Evolutionary conservation across 1,140 invertebrate species (phyloP).

Genomic region (Neodiprion fabricii): DNA sequence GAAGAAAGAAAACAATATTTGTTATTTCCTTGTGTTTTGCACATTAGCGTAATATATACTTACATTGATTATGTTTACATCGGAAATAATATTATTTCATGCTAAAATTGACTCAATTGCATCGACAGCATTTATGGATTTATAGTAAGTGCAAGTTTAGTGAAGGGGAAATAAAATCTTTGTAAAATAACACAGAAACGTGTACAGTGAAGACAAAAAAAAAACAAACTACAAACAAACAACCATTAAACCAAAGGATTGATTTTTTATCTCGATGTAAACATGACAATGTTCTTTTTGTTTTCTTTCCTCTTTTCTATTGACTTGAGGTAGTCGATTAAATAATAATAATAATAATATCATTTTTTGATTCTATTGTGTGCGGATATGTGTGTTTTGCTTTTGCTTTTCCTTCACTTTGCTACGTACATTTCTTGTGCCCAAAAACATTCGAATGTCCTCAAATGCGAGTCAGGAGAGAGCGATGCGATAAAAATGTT

Average conservation of each 20-base stretch:
- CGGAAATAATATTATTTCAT: constrained; percentile 23
- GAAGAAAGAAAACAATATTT: no score
- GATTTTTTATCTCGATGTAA: constrained; percentile 39
- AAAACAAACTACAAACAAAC: no score
- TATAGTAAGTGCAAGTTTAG: no score
- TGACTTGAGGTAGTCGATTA: constrained; percentile 59
- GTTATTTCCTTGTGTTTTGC: constrained; percentile 30
- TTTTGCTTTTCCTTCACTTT: constrained; percentile 22
- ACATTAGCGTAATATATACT: constrained; percentile 32
- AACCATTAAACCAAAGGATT: constrained; percentile 21
- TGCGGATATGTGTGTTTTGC: constrained; percentile 51
- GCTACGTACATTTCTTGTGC: not conserved
- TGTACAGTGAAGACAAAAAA: no score
- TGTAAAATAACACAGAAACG: no score
- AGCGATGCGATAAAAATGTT: no score
- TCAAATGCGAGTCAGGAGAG: not conserved
- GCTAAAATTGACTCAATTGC: constrained; percentile 24
- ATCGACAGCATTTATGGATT: no score
- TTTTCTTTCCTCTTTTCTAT: constrained; percentile 53
- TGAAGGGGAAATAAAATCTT: no score
- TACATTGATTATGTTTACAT: constrained; percentile 29
- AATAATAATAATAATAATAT: constrained; percentile 46
- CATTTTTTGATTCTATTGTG: constrained; percentile 53
- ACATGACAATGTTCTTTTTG: constrained; percentile 37
- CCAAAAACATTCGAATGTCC: not conserved